Evolutionary conservation across 2,888 invertebrate genomes (phyloP), one percentile per base, ranked within the genome.

Genomic region (Athalia circularis): DNA sequence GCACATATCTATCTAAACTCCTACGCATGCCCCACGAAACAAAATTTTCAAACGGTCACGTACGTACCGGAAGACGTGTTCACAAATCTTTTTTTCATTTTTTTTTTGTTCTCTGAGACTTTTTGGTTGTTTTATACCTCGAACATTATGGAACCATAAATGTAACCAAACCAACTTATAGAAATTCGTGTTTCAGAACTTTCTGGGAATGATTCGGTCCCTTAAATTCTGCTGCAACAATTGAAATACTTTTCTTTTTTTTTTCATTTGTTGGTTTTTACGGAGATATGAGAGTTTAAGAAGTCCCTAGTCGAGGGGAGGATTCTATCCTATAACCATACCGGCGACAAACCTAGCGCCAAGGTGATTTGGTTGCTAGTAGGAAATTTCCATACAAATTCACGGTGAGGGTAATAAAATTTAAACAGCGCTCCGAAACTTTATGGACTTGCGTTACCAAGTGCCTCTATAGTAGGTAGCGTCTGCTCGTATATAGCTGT

Each of bases 361-460:
- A n/a, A 52, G 45, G 29, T 64, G 75, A 62, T 62, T 75, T 61
- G 13, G 62, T 50, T 54, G 50, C n/a, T 8, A 11, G 77, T 75
- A 52, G 82, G 82, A 81, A 87, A 87, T 88, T 87, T 87, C 85
- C 85, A 88, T 86, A 85, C 85, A 88, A 86, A 88, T 87, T 85
- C 85, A 85, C 82, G 84, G 81, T 82, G 83, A 80, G 75, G 83
- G 84, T 83, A 86, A 86, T 88, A 87, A 88, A 88, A 88, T 88
- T 88, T 87, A 87, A 88, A 85, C 83, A 84, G 82, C 79, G 80
- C 81, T 77, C 61, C 79, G 78, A 80, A 82, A 81, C 81, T 84
- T 83, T 81, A 79, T 80, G 77, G 80, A 82, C 81, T 81, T 77
- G 78, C 74, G 67, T 77, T 74, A 78, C 79, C 52, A 77, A 59